These are phyloP conservation scores for Eumacrocentrus americanus DNA, from an alignment of 2,888 invertebrate genomes.

Conservation along the genomic window DNA sequence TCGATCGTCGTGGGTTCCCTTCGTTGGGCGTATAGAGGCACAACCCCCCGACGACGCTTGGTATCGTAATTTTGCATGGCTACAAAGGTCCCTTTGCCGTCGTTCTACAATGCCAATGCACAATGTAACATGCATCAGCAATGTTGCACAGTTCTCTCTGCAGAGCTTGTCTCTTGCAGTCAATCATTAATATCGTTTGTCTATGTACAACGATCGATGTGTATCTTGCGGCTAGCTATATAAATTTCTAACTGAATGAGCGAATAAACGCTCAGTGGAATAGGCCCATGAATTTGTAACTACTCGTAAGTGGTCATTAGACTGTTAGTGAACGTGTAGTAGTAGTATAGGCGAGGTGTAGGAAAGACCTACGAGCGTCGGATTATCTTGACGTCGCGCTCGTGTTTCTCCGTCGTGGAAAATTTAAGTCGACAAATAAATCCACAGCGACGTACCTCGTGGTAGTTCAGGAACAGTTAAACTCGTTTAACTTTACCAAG, in stretches of 20 bases:
- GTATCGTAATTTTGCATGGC: conserved; percentile 8
- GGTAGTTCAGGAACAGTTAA: background rate
- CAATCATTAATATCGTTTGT: background rate
- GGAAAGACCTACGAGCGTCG: background rate
- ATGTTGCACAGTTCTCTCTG: no score
- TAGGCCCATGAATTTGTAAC: background rate
- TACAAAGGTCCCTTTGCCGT: background rate
- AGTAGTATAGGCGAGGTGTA: background rate
- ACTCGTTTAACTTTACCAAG: background rate
- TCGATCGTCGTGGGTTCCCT: conserved; percentile 14
- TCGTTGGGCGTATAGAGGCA: background rate
- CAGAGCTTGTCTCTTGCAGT: no score
- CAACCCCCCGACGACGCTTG: background rate
- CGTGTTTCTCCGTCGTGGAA: background rate
- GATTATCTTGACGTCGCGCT: background rate
- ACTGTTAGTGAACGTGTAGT: background rate
- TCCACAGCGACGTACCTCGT: background rate
- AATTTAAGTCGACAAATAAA: background rate
- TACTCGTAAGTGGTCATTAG: no score
- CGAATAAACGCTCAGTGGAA: background rate
- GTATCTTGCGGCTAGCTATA: no score
- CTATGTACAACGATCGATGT: no score
- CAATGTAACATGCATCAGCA: no score
- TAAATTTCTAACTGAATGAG: no score
- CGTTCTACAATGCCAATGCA: background rate